These are phyloP conservation scores for Microtus oregoni DNA, from an alignment of 2,113 vertebrate genomes.

Conservation along the genomic window DNA sequence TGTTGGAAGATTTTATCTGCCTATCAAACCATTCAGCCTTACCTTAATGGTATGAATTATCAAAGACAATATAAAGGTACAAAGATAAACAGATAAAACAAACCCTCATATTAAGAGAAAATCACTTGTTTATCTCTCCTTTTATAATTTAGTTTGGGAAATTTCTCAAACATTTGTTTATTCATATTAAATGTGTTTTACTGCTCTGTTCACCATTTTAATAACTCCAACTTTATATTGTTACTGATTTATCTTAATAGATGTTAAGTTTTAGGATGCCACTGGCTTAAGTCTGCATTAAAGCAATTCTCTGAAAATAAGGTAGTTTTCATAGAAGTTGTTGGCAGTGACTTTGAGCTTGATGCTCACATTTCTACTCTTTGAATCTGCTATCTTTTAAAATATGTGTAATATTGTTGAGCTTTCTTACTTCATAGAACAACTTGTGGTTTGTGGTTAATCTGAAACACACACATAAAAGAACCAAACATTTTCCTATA, in stretches of 20 bases:
- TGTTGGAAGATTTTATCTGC: slow-evolving; percentile 29
- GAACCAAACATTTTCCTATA: not conserved
- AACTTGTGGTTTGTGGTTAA: not conserved
- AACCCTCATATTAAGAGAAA: slow-evolving; percentile 16
- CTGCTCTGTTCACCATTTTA: not conserved
- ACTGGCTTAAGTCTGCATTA: slow-evolving; percentile 34
- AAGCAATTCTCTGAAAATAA: not conserved
- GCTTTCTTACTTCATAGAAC: not conserved
- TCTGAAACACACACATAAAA: not conserved
- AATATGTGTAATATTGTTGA: not conserved
- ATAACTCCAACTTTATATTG: not conserved
- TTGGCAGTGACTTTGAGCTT: not conserved
- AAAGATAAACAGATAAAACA: slow-evolving; percentile 21
- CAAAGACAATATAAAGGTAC: slow-evolving; percentile 8
- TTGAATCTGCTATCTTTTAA: not conserved
- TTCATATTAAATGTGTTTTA: slow-evolving; percentile 10
- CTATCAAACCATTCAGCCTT: slow-evolving; percentile 13
- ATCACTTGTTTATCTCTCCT: not conserved
- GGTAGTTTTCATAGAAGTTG: not conserved
- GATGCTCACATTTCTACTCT: not conserved
- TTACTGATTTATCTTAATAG: slow-evolving; percentile 34
- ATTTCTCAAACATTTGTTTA: slow-evolving; percentile 43
- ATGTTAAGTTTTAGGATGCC: slow-evolving; percentile 43
- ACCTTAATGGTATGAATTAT: slow-evolving; percentile 50
- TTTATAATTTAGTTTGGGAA: slow-evolving; percentile 24